phyloP scores from a whole-genome alignment of 2,797 vertebrate species.

The Sternotherus odoratus region DNA sequence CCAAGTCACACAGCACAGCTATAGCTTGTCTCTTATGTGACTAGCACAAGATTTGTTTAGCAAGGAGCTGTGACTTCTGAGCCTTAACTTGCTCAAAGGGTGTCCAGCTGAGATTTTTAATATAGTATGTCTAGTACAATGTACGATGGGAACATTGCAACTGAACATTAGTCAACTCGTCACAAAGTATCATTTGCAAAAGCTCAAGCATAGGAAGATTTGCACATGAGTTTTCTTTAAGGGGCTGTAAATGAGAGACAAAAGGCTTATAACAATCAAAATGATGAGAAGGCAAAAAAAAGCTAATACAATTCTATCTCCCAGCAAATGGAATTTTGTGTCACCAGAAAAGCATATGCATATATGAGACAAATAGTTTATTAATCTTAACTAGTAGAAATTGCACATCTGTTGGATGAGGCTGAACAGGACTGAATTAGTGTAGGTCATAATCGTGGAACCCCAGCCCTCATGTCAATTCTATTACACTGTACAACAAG shows the following conservation, averaged over 20 bases:
- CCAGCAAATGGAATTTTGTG: background rate
- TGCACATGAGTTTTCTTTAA: background rate
- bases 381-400: conserved; percentile 43
- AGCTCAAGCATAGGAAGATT: background rate
- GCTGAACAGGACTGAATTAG: background rate
- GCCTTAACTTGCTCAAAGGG: conserved; percentile 19
- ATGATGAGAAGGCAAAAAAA: background rate
- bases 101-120: conserved; percentile 28
- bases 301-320: conserved; percentile 17
- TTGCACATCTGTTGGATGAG: background rate
- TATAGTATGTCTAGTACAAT: background rate
- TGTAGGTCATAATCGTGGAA: conserved; percentile 13
- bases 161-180: background rate
- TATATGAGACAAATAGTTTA: background rate
- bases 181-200: background rate
- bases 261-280: conserved; percentile 33
- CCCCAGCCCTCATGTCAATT: conserved; percentile 3
- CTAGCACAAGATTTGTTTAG: conserved; percentile 49
- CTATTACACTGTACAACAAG: conserved; percentile 42
- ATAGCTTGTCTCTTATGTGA: conserved; percentile 26
- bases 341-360: background rate
- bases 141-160: background rate
- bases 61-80: conserved; percentile 53
- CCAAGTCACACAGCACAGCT: conserved; percentile 23
- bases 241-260: conserved; percentile 16